Base-by-base conservation (phyloP, 2,888 invertebrate genomes). In the Tetramorium bicarinatum region DNA sequence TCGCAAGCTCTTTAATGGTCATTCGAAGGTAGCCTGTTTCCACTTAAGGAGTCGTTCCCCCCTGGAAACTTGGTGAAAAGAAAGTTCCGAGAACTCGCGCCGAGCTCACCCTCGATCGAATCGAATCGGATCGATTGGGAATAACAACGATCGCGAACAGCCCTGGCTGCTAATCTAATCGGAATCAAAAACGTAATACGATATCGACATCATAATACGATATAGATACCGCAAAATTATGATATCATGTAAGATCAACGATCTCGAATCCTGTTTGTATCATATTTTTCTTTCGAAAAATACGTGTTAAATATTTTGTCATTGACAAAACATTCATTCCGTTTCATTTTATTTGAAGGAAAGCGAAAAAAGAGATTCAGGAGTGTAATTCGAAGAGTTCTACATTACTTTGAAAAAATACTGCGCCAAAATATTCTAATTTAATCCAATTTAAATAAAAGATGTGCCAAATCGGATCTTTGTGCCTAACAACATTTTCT, bases 21-120 rank as follows among this genome's bases (percentile, higher is more conserved):
- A 66, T 25, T 86, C 80, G 75, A 85, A 67, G 77, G 77, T 82
- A 85, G 89, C 84, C 85, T 82, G 83, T 86, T 90, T 87, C 87
- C 86, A 61, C 79, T 82, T 76, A 86, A 74, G 86, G 82, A 71
- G 15, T 82, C 72, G 75, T 84, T 90, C 75, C 84, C 77, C 59
- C 80, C 62, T 75, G 84, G 80, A 87, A 85, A 86, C 71, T n/a
- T 76, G 81, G 75, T 64, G 87, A 88, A 80, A 90, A 87, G 90
- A 88, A 64, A 82, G 75, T 83, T 86, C 66, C 76, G 34, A 84
- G 87, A 85, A 87, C 11, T 49, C 44, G 54, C 72, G 83, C 72
- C 88, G 82, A 80, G 81, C 69, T 90, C 83, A 56, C 76, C 87
- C 75, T 87, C 86, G 86, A 83, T 87, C 59, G 82, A 83, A 3